Evolutionary conservation across 2,888 invertebrate genomes (phyloP).

Genomic region (Lacanobia wlatinum): DNA sequence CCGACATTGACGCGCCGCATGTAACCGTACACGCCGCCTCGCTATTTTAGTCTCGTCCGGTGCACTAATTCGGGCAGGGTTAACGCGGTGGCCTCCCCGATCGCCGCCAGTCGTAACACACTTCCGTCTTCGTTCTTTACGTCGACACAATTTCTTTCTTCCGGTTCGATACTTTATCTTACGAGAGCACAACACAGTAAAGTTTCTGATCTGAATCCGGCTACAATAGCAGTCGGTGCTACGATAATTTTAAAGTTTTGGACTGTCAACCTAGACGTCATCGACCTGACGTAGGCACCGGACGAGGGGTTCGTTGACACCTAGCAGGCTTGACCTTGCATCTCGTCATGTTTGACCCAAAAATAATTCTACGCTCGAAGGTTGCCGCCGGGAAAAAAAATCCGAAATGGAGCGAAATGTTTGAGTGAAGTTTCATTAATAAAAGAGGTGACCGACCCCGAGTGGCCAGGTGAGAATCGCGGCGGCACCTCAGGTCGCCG

Average conservation of each 20-base stretch:
- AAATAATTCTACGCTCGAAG: constrained; percentile 72
- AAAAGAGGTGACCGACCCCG: constrained; percentile 83
- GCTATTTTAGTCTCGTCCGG: constrained; percentile 90
- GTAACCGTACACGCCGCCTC: constrained; percentile 90
- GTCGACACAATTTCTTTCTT: constrained; percentile 79
- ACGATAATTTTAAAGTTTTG: constrained; percentile 66
- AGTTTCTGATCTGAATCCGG: constrained; percentile 55
- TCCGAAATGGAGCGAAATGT: constrained; percentile 62
- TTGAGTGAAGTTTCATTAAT: constrained; percentile 71
- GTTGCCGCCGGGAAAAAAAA: constrained; percentile 58
- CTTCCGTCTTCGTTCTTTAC: constrained; percentile 86
- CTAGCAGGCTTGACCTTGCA: constrained; percentile 87
- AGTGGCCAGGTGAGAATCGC: constrained; percentile 84
- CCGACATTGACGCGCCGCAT: constrained; percentile 88
- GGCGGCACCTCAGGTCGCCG: constrained; percentile 89
- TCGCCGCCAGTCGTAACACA: constrained; percentile 83
- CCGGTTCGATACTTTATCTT: constrained; percentile 60
- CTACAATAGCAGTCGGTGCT: constrained; percentile 34
- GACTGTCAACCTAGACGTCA: constrained; percentile 84
- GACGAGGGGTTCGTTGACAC: constrained; percentile 89
- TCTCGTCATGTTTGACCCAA: constrained; percentile 84
- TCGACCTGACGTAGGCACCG: constrained; percentile 87
- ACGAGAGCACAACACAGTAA: constrained; percentile 68
- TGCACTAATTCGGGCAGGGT: constrained; percentile 91
- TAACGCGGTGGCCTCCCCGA: constrained; percentile 88